Conservation (phyloP, 1,140 invertebrate genomes). For the Dryas iulia region DNA sequence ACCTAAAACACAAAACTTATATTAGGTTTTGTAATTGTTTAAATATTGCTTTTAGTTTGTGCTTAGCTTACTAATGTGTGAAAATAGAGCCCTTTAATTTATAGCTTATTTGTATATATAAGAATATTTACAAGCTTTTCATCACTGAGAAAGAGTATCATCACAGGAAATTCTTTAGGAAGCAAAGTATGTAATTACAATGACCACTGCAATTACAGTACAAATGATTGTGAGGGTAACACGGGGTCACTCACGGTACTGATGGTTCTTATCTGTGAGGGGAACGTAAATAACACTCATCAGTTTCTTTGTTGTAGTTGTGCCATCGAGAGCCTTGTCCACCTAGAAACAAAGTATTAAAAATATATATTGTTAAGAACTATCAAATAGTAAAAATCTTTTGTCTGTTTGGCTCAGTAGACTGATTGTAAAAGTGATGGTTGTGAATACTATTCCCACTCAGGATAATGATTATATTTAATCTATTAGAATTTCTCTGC, state of each 20-base stretch:
- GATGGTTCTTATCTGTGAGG: conserved; percentile 88
- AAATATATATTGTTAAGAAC: neutral
- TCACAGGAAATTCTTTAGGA: conserved; percentile 30
- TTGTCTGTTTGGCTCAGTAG: too few relatives aligned
- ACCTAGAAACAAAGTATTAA: conserved; percentile 83
- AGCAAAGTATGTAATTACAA: conserved; percentile 27
- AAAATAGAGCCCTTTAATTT: neutral
- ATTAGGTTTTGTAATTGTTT: conserved; percentile 2
- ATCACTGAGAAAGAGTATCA: conserved; percentile 16
- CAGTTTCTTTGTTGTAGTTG: conserved; percentile 87
- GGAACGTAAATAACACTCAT: conserved; percentile 99
- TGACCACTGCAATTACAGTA: conserved; percentile 19
- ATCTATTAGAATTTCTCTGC: too few relatives aligned
- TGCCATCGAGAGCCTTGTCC: conserved; percentile 92
- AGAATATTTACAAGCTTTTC: conserved; percentile 24
- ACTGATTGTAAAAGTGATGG: too few relatives aligned
- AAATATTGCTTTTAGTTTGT: conserved; percentile 19
- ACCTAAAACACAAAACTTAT: conserved; percentile 50
- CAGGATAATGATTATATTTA: too few relatives aligned
- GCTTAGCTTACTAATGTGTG: conserved; percentile 2
- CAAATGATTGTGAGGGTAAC: conserved; percentile 22
- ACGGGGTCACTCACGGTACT: conserved; percentile 68
- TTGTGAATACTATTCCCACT: too few relatives aligned
- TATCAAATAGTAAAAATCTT: too few relatives aligned
- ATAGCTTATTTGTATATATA: neutral